Conservation (phyloP, 2,797 vertebrate species). For the Acanthurus lineatus region DNA sequence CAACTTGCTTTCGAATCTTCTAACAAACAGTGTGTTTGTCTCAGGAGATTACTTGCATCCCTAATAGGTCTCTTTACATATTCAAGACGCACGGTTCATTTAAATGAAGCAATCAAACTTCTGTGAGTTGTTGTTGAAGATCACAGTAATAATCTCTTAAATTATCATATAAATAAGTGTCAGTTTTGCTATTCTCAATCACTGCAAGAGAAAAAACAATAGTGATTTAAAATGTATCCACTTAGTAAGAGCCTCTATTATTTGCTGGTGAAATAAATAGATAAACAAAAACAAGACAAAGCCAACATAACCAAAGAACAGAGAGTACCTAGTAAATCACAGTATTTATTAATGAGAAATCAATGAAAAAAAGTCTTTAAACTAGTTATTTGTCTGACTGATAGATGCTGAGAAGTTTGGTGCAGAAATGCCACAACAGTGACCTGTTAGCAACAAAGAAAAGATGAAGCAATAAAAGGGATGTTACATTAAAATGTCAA, state of each 20-base stretch:
- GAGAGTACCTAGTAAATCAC: background rate
- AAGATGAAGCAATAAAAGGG: background rate
- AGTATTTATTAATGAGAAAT: slow-evolving; percentile 11
- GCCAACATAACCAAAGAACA: background rate
- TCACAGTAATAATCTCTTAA: slow-evolving; percentile 41
- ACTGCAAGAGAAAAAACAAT: slow-evolving; percentile 3
- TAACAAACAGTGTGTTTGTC: slow-evolving; percentile 49
- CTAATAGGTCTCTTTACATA: slow-evolving; percentile 52
- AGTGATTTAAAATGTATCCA: background rate
- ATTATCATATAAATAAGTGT: slow-evolving; percentile 70
- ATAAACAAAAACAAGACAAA: background rate
- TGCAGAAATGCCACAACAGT: slow-evolving; percentile 1
- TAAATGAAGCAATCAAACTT: slow-evolving; percentile 73
- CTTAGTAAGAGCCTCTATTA: background rate
- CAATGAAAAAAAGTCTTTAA: background rate
- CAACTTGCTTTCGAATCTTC: slow-evolving; percentile 35
- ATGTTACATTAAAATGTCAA: slow-evolving; percentile 20
- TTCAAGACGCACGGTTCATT: slow-evolving; percentile 55
- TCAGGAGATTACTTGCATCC: slow-evolving; percentile 45
- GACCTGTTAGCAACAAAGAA: slow-evolving; percentile 7
- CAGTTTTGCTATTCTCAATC: slow-evolving; percentile 24
- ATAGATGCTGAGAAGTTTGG: background rate
- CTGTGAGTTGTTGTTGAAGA: slow-evolving; percentile 53
- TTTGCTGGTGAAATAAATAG: background rate
- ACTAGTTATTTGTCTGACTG: background rate